Base-by-base conservation (phyloP, 1,140 invertebrate species). In the Amyelois transitella region DNA sequence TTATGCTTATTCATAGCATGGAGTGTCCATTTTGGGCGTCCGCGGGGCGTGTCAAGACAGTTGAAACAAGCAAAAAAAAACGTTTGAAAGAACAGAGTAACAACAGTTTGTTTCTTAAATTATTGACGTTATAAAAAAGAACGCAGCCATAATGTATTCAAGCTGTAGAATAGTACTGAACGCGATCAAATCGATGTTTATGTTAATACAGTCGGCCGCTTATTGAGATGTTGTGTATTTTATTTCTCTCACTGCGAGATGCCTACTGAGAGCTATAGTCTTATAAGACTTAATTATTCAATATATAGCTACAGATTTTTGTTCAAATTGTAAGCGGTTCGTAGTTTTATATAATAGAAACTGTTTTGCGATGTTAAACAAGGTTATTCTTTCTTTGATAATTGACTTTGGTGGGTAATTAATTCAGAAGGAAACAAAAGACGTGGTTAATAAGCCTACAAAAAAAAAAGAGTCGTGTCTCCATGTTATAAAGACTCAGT, bases 51-150 rank as follows among this genome's bases (percentile, higher is more conserved):
- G 49, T 44, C 43, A 24, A 47, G 12, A 55, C 17, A 55, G 20
- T 51, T 17, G 52, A 51, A 43, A 53, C 50, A 47, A 53, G 52
- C 51, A 60, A 57, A 28, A 32, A 55, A 55, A 64, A 64, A 71
- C 62, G 45, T 50, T 50, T 43, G 28, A 38, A 58, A 62, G 62
- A 56, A 66, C 47, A 65, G 21, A 62, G 53, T 47, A 60, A 60
- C 60, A 65, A 77, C 75, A 75, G 66, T 77, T 78, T 80, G 72
- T 70, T 74, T 69, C 69, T 58, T 66, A 78, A 82, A 77, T 78
- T 80, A 81, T 81, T 75, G 69, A 72, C 53, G 60, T 64, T 69
- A 73, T 83, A 81, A 81, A 85, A 77, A 64, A 75, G 57, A 66
- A 59, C 63, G 52, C 45, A 63, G 25, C 61, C 32, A 54, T 81